Conservation (phyloP, 2,797 vertebrate genomes). For the Oreortyx pictus region DNA sequence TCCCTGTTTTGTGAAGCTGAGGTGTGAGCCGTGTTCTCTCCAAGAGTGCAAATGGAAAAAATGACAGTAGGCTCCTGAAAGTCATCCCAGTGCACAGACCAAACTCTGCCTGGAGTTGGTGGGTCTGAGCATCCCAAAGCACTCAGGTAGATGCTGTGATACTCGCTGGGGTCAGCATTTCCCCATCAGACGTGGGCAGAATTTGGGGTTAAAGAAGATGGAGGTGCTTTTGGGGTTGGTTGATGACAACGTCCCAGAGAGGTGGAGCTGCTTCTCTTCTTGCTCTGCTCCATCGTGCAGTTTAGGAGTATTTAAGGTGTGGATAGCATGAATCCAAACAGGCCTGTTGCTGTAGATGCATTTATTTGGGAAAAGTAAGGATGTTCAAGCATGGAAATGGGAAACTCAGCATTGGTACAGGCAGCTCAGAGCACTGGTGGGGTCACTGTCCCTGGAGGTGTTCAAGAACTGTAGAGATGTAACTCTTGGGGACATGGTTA, state of each 20-base stretch:
- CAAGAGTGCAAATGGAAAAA: neutral
- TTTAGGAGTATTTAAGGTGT: neutral
- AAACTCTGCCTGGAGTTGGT: rapidly evolving
- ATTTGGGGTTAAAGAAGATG: neutral
- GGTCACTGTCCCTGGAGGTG: too few relatives aligned
- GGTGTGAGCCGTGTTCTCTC: neutral
- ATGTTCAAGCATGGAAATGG: neutral
- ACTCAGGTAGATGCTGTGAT: neutral
- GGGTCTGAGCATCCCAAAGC: neutral
- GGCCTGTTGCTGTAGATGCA: neutral
- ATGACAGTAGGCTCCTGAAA: neutral
- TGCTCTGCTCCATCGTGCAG: rapidly evolving
- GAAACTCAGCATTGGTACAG: neutral
- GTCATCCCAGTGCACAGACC: neutral
- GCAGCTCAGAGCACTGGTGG: too few relatives aligned
- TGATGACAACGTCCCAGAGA: rapidly evolving
- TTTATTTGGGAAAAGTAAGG: neutral
- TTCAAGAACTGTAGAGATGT: too few relatives aligned
- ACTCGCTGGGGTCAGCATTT: rapidly evolving
- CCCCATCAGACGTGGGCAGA: rapidly evolving
- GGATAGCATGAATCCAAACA: rapidly evolving
- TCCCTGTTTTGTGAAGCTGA: neutral
- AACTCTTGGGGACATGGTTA: neutral
- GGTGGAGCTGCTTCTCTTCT: neutral
- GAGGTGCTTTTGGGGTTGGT: neutral